Base-by-base conservation (phyloP, 2,888 invertebrate genomes). In the Melitaea athalia region DNA sequence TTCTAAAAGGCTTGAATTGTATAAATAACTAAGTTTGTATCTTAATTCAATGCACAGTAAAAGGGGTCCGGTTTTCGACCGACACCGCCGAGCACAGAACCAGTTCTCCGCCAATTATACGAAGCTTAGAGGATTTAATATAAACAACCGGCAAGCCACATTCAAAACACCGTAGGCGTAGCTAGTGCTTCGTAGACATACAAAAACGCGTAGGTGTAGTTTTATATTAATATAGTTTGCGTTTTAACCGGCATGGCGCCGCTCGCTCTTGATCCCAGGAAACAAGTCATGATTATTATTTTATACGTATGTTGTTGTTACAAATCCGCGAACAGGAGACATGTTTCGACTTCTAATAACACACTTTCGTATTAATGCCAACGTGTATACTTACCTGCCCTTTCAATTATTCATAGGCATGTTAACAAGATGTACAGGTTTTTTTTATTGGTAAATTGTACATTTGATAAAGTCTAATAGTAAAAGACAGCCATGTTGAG, bases 31-130 rank as follows among this genome's bases (percentile, higher is more conserved):
- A 74, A 77, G 76, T 79, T 63, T 38, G 81, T 84, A 84, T 82
- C 81, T 83, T 78, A 83, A 83, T 83, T 81, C 81, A 81, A 82
- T 80, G 81, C 78, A 77, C 75, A 74, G 73, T 75, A 73, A 74
- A 69, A 75, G 77, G 75, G 72, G 75, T 83, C 86, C 85, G 85
- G 87, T 86, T 87, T 81, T 74, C 74, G 73, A 78, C 75, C 77
- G 76, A 74, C 68, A 70, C 76, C 76, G 70, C 68, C 64, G 62
- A 69, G 53, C 72, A 55, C 71, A 69, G 64, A 77, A 79, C 78
- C 76, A 77, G 79, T 78, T 78, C 74, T 81, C 77, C 79, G 82
- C 82, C 82, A 83, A 84, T 85, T 83, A 82, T 78, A 77, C 76
- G 76, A 74, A 78, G 76, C 79, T 74, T 75, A 77, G 82, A 81